Conservation (phyloP, 2,797 vertebrate genomes). For the Neomorphus geoffroyi region DNA sequence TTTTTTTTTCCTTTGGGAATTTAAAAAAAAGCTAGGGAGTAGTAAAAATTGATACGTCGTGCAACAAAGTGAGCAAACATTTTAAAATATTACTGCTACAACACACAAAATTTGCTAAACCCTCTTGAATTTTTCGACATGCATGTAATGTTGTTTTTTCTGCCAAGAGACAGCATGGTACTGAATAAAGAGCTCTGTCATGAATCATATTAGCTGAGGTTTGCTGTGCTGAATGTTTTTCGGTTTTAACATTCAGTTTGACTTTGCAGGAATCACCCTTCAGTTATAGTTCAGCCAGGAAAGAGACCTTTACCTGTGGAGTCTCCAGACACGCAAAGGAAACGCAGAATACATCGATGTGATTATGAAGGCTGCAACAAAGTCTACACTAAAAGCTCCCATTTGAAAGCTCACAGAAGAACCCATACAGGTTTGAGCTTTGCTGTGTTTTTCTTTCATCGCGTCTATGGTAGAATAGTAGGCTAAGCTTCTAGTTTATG, state of each 20-base stretch:
- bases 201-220: neutral
- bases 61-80: slow-evolving; percentile 19
- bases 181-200: neutral
- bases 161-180: slow-evolving; percentile 36
- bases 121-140: slow-evolving; percentile 43
- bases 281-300: slow-evolving; percentile 90
- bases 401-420: slow-evolving; percentile 96
- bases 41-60: neutral
- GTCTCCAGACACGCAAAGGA: slow-evolving; percentile 92
- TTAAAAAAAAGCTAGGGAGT: neutral
- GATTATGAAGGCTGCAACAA: slow-evolving; percentile 97
- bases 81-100: slow-evolving; percentile 17
- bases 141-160: slow-evolving; percentile 20
- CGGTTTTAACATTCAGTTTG: slow-evolving; percentile 17
- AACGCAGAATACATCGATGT: slow-evolving; percentile 93
- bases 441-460: neutral
- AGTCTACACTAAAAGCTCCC: slow-evolving; percentile 99
- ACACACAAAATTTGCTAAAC: slow-evolving; percentile 14
- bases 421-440: slow-evolving; percentile 90
- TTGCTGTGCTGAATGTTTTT: slow-evolving; percentile 11
- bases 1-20: neutral
- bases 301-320: slow-evolving; percentile 90
- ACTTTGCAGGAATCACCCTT: slow-evolving; percentile 85
- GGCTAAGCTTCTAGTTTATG: neutral
- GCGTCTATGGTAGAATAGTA: neutral